Base-by-base conservation (phyloP, 2,113 vertebrate genomes). In the Thamnophis sirtalis region DNA sequence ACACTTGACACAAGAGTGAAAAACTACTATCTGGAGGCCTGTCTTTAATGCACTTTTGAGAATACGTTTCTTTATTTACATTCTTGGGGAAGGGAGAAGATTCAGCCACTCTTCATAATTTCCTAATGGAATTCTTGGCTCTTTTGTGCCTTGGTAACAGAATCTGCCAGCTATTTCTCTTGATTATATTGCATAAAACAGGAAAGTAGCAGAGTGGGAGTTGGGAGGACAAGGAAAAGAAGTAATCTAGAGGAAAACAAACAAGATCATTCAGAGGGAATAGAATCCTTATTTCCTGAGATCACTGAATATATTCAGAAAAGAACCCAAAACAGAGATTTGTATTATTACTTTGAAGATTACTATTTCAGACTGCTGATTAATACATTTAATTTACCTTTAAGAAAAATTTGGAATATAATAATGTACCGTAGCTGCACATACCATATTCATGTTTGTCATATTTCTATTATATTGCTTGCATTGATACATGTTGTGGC, bases 401-500 rank as follows among this genome's bases (percentile, higher is more conserved):
- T 94, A 95, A 89, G 89, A 94, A 88, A 95, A 90, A 33, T 4
- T 92, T 91, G 56, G 84, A 2, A 22, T 53, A 49, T 50, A 91
- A 93, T 94, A 94, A 33, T 38, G 7, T 80, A 43, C 17, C 26
- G 93, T 90, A 19, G 86, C 56, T 91, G 28, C 63, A 93, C 43
- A 91, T 92, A 55, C 92, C 87, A 93, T 94, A 93, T 92, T 94
- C 92, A 84, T 89, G n/a, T 19, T 87, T 53, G 53, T 54, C 19
- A n/a, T 33, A 51, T 54, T 87, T 19, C 51, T 33, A 33, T 87
- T 53, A 54, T n/a, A 5, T 86, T 48, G 24, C 24, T 24, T 49
- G 43, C 43, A 86, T 50, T 50, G 84, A 49, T 80, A 43, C 73
- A 80, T 43, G 7, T 43, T 80, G 33, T 80, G 17, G 33, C 73